Conservation (phyloP, 2,888 invertebrate genomes). For the Tenthredo notha region DNA sequence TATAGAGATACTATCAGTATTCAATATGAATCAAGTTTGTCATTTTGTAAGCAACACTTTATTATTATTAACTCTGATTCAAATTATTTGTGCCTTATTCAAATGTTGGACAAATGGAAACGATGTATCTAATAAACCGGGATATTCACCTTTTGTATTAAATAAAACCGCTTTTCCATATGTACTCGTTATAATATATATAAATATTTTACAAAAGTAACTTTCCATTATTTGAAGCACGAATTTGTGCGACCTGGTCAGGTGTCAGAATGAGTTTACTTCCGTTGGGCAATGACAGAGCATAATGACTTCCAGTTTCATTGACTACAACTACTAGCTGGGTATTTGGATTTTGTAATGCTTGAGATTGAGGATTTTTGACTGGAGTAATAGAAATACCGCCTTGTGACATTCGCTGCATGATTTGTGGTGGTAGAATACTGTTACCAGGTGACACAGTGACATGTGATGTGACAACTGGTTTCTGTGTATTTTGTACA, state of each 20-base stretch:
- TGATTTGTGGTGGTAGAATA: constrained; percentile 70
- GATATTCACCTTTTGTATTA: neutral
- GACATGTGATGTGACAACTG: constrained; percentile 63
- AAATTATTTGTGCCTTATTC: neutral
- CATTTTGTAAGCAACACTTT: neutral
- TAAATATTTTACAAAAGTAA: constrained; percentile 67
- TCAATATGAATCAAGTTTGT: constrained; percentile 1
- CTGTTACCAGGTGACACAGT: constrained; percentile 60
- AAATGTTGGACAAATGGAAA: neutral
- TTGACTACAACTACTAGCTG: constrained; percentile 76
- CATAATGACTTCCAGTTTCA: constrained; percentile 76
- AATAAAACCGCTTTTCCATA: neutral
- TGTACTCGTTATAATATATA: neutral
- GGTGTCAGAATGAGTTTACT: constrained; percentile 76
- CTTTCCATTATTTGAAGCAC: constrained; percentile 77
- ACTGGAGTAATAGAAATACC: constrained; percentile 75
- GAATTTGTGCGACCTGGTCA: constrained; percentile 76
- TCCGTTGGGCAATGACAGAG: constrained; percentile 75
- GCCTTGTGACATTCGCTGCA: constrained; percentile 74
- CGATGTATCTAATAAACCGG: neutral
- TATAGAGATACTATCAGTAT: neutral
- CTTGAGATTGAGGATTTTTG: constrained; percentile 63
- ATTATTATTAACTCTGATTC: neutral
- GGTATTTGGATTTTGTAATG: constrained; percentile 61
- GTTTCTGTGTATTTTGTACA: constrained; percentile 54